Evolutionary conservation across 2,113 vertebrate species (phyloP).

Genomic region (Periophthalmus modestus): DNA sequence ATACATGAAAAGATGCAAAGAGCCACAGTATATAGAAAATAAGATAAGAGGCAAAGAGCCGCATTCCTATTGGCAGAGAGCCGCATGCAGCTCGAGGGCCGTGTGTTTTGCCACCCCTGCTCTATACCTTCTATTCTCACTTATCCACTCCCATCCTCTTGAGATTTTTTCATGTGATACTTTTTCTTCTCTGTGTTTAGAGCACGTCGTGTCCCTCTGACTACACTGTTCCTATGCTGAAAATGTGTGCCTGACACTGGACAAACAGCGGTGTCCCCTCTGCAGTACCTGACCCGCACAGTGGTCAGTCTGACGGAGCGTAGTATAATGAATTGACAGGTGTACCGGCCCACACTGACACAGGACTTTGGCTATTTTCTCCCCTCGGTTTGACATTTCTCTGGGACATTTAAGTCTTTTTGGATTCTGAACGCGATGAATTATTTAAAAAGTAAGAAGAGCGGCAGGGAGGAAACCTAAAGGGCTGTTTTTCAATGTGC

Average conservation of each 20-base stretch:
- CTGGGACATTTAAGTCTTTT: neutral
- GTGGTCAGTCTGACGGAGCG: neutral
- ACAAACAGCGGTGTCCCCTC: neutral
- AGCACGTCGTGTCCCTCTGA: neutral
- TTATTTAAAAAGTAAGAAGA: neutral
- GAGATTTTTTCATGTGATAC: no score
- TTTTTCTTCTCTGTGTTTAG: no score
- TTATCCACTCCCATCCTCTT: no score
- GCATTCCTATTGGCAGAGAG: no score
- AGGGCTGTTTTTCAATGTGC: neutral
- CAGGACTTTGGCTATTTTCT: conserved; percentile 3
- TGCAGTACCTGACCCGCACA: neutral
- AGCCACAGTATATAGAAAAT: no score
- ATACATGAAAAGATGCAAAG: no score
- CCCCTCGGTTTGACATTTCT: conserved; percentile 5
- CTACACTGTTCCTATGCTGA: neutral
- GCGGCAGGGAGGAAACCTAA: neutral
- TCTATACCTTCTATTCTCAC: no score
- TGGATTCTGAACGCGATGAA: neutral
- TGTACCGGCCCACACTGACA: neutral
- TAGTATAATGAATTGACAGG: neutral
- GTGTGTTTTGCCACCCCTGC: no score
- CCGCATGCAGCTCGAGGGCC: no score
- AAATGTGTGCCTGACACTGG: neutral
- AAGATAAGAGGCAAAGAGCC: no score